Evolutionary conservation across 92 coral and sea anemone species (phyloP), one percentile per base, ranked within the genome.

Genomic region (Pocillopora meandrina): DNA sequence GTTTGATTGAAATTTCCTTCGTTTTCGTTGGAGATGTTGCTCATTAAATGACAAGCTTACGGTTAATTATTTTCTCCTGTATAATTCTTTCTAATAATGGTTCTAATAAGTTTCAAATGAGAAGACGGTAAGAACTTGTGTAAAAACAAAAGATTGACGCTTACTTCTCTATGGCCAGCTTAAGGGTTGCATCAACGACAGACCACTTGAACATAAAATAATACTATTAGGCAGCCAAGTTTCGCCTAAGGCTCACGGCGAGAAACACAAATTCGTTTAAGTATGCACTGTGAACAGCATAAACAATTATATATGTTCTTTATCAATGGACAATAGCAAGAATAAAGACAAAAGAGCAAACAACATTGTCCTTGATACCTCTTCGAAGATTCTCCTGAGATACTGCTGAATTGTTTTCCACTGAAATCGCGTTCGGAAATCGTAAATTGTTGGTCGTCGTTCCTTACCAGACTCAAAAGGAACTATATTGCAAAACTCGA

Each of bases 231-330:
- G 15, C 35, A 34, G 55, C 20, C 56, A 1, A 20, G 21, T 21
- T 5, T 64, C n/a, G 23, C 23, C 31, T 20, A 2, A 63, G 18
- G 18, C 13, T 33, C 69, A 31, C 20, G 19, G 60, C 13, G 8
- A 42, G 73, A 13, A 42, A n/a, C 33, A 69, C 16, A n/a, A n/a
- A 68, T 68, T 68, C n/a, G 18, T 42, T 31, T 12, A 69, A 61
- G 65, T 31, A 26, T 58, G 58, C 69, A 70, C 60, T 60, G 72
- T 71, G 55, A 23, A 21, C 52, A 60, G 23, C 85, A 71, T 71
- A 71, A 71, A 59, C 75, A 81, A 59, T 81, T 71, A 81, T 20
- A 66, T 57, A 71, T 34, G 85, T 58, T 59, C 36, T 58, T 80
- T 80, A 55, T 52, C 34, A 34, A 2, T 1, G 66, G 19, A 80